A percentile compares a stretch with the other conserved stretches of the same genome.
phyloP scores from a whole-genome alignment of 64 coral and sea anemone genomes.

The Dendrophyllia cribrosa region DNA sequence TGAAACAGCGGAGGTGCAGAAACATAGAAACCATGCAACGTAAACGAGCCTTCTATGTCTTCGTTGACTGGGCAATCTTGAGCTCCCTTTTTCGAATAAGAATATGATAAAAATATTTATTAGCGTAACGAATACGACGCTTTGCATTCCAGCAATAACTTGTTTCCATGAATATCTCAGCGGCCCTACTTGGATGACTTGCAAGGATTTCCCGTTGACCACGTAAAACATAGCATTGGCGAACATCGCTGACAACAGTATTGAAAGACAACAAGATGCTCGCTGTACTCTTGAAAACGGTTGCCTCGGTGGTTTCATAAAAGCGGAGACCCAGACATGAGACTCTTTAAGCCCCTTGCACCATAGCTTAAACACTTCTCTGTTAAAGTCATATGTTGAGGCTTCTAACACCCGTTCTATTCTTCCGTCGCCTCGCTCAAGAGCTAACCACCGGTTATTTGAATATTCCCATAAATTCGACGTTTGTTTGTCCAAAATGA shows the following conservation, averaged over 20 bases:
- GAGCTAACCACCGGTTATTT: constrained; percentile 5
- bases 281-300: constrained; percentile 40
- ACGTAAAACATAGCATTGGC: constrained; percentile 59
- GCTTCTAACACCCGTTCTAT: not conserved
- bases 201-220: not conserved
- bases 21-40: not conserved
- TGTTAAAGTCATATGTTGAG: not conserved
- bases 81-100: constrained; percentile 27
- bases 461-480: not conserved
- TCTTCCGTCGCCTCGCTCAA: constrained; percentile 32
- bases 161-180: constrained; percentile 14
- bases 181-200: constrained; percentile 2
- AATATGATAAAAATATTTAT: constrained; percentile 20
- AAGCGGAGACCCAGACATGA: constrained; percentile 65
- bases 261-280: constrained; percentile 46
- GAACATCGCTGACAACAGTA: constrained; percentile 50
- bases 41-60: too few relatives aligned
- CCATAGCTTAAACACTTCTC: not conserved
- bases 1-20: too few relatives aligned
- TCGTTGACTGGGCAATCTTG: not conserved
- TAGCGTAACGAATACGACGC: constrained; percentile 9
- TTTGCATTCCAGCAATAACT: constrained; percentile 18
- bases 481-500: constrained; percentile 8
- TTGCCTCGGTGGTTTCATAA: not conserved
- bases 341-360: constrained; percentile 24